phyloP scores from a whole-genome alignment of 1,140 invertebrate species.

The Adelges cooleyi region DNA sequence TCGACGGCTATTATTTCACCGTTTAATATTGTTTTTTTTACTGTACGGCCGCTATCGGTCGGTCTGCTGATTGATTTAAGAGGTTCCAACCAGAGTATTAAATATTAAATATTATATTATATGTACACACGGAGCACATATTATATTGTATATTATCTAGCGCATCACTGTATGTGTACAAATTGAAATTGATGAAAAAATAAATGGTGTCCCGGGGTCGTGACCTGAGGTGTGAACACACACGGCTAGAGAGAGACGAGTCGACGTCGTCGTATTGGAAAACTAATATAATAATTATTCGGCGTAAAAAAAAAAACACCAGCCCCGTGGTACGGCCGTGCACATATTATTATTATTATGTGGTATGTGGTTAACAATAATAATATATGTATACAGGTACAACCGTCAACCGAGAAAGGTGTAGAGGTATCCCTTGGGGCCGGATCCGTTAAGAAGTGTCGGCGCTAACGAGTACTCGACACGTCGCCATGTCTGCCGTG shows the following conservation, averaged over 20 bases:
- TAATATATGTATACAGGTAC: too few species aligned
- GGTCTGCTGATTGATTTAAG: neutral
- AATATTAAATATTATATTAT: neutral
- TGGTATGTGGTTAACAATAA: too few species aligned
- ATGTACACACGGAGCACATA: neutral
- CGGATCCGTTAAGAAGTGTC: neutral
- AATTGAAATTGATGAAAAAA: constrained; percentile 22
- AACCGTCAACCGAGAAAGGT: too few species aligned
- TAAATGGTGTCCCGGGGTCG: constrained; percentile 8
- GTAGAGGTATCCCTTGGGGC: too few species aligned
- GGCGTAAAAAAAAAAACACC: neutral
- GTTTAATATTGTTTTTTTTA: neutral
- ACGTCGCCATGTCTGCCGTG: neutral
- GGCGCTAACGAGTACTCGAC: constrained; percentile 5
- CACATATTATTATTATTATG: too few species aligned
- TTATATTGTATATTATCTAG: neutral
- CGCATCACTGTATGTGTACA: neutral
- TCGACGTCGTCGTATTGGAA: neutral
- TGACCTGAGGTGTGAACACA: constrained; percentile 14
- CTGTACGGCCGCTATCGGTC: neutral
- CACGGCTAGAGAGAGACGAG: neutral
- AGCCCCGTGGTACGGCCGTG: too few species aligned
- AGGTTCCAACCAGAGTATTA: neutral
- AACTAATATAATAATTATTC: neutral
- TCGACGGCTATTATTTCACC: neutral